These are phyloP conservation scores for Egretta garzetta DNA, from an alignment of 2,113 vertebrate genomes.

Conservation along the genomic window DNA sequence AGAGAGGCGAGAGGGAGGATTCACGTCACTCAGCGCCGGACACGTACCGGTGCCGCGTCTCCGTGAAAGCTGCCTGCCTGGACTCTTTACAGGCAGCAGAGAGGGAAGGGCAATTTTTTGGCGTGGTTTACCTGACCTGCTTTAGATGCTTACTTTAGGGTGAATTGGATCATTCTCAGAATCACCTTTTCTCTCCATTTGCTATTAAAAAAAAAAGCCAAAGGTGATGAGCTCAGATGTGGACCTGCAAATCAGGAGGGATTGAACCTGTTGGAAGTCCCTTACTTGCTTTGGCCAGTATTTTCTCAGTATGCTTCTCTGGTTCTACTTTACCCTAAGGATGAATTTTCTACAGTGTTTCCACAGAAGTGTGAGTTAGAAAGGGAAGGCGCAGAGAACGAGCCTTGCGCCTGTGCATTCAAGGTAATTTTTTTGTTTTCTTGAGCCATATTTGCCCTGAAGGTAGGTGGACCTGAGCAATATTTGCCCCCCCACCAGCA, in stretches of 20 bases:
- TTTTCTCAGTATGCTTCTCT: neutral
- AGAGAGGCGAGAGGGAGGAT: rapidly evolving
- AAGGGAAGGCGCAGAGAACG: neutral
- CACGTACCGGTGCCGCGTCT: rapidly evolving
- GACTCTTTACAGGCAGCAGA: neutral
- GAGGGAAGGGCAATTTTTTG: neutral
- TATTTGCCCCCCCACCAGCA: neutral
- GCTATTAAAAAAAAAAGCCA: neutral
- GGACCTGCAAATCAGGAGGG: neutral
- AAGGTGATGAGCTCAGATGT: neutral
- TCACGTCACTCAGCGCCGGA: rapidly evolving
- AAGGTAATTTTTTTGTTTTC: neutral
- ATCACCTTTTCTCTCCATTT: neutral
- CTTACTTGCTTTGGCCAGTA: neutral
- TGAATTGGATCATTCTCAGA: neutral
- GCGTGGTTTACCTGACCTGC: neutral
- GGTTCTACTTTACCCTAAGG: neutral
- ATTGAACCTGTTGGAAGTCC: neutral
- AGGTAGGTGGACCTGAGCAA: neutral
- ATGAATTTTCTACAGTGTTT: neutral
- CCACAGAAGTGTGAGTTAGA: neutral
- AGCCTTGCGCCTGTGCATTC: neutral
- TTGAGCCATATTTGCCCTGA: neutral
- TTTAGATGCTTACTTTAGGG: neutral
- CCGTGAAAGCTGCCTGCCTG: neutral